A percentile compares a stretch with the other conserved stretches of the same genome.
Conservation (phyloP, 2,797 vertebrate species). For the Bryconaethiops microstoma region DNA sequence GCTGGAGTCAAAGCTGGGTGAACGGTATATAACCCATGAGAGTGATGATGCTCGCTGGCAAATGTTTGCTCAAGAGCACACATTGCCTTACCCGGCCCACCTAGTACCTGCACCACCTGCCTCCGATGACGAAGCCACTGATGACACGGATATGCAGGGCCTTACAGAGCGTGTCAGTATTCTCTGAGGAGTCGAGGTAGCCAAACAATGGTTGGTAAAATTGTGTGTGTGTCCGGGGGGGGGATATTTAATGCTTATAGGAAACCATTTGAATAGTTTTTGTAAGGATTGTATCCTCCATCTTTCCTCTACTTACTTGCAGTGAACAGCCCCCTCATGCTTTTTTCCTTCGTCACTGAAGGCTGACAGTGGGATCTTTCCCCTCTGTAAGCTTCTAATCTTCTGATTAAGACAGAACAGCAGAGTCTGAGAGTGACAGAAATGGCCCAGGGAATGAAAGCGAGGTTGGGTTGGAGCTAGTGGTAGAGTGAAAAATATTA, state of each 20-base stretch:
- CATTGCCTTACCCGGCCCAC: slow-evolving; percentile 77
- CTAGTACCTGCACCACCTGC: slow-evolving; percentile 68
- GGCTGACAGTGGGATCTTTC: background rate
- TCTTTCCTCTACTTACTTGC: background rate
- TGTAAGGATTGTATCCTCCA: background rate
- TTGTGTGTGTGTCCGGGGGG: too few species aligned
- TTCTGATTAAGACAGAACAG: background rate
- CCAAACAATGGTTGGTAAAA: background rate
- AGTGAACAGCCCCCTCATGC: background rate
- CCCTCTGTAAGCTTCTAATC: background rate
- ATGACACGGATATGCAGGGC: slow-evolving; percentile 83
- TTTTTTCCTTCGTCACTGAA: background rate
- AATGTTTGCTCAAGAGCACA: slow-evolving; percentile 77
- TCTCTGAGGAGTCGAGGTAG: slow-evolving; percentile 73
- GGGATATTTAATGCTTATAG: background rate
- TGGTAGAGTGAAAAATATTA: background rate
- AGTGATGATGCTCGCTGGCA: slow-evolving; percentile 90
- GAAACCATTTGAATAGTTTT: background rate
- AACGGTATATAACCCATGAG: slow-evolving; percentile 90
- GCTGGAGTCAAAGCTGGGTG: slow-evolving; percentile 84
- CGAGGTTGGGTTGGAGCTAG: background rate
- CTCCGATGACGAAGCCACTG: slow-evolving; percentile 64
- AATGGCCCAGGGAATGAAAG: background rate
- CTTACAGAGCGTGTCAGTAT: slow-evolving; percentile 89
- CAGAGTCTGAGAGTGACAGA: background rate